These are phyloP conservation scores for Yoshiicerus persimilis DNA, from an alignment of 1,140 invertebrate genomes.

Conservation along the genomic window DNA sequence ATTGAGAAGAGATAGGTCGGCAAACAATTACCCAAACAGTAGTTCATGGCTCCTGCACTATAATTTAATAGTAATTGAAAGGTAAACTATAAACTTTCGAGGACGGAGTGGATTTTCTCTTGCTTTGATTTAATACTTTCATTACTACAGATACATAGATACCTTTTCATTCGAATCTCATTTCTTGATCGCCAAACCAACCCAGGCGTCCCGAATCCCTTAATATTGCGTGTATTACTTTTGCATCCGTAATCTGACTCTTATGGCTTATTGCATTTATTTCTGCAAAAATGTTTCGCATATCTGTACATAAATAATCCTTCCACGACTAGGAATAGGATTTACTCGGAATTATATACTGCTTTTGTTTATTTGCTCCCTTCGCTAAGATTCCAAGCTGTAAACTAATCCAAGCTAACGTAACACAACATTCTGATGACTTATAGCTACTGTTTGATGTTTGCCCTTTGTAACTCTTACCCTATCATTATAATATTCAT, in stretches of 20 bases:
- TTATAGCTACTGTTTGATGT: constrained; percentile 17
- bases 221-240: too few species aligned
- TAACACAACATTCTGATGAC: neutral
- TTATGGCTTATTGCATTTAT: neutral
- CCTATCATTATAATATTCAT: neutral
- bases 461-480: neutral
- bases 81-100: neutral
- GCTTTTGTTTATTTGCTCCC: neutral
- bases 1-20: neutral
- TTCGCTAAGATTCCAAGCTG: too few species aligned
- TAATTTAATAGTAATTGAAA: constrained; percentile 24
- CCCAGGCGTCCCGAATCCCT: too few species aligned
- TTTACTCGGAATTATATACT: too few species aligned
- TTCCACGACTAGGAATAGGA: too few species aligned
- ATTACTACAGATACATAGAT: neutral
- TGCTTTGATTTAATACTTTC: neutral
- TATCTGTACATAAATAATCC: neutral
- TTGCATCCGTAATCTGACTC: neutral
- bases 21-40: constrained; percentile 22
- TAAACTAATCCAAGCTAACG: too few species aligned
- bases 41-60: constrained; percentile 3
- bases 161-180: neutral
- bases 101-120: neutral
- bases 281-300: neutral
- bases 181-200: neutral